These are phyloP conservation scores for Maconellicoccus hirsutus DNA, from an alignment of 1,140 invertebrate species.

Conservation along the genomic window DNA sequence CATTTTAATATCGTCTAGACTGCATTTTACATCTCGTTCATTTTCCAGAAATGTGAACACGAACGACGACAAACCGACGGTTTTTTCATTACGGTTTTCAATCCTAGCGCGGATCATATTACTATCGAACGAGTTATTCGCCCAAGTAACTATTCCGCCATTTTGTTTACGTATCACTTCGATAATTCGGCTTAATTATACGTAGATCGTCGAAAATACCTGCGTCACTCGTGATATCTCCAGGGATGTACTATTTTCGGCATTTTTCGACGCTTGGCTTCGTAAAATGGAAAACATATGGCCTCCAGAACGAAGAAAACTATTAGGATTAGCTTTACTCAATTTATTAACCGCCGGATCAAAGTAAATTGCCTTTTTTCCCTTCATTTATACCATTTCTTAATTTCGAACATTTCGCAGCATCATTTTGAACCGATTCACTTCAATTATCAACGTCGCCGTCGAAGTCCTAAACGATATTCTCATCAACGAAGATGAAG, in stretches of 20 bases:
- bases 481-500: slow-evolving; percentile 55
- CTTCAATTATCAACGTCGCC: slow-evolving; percentile 60
- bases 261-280: slow-evolving; percentile 56
- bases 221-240: background rate
- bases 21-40: background rate
- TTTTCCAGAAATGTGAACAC: background rate
- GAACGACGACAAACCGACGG: background rate
- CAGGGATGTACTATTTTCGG: slow-evolving; percentile 27
- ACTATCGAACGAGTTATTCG: background rate
- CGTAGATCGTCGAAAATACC: slow-evolving; percentile 20
- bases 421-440: slow-evolving; percentile 57
- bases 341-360: slow-evolving; percentile 57
- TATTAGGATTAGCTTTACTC: slow-evolving; percentile 67
- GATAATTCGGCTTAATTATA: no score
- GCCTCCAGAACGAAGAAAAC: slow-evolving; percentile 66
- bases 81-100: background rate
- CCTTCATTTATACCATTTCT: background rate
- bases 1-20: no score
- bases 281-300: slow-evolving; percentile 63
- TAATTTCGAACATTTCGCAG: slow-evolving; percentile 33
- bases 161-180: no score
- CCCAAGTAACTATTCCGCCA: slow-evolving; percentile 15
- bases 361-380: slow-evolving; percentile 30
- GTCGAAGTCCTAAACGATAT: slow-evolving; percentile 80
- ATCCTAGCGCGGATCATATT: slow-evolving; percentile 16